phyloP scores from a whole-genome alignment of 2,888 invertebrate species.

The Sphaerolaimus hirsutus region DNA sequence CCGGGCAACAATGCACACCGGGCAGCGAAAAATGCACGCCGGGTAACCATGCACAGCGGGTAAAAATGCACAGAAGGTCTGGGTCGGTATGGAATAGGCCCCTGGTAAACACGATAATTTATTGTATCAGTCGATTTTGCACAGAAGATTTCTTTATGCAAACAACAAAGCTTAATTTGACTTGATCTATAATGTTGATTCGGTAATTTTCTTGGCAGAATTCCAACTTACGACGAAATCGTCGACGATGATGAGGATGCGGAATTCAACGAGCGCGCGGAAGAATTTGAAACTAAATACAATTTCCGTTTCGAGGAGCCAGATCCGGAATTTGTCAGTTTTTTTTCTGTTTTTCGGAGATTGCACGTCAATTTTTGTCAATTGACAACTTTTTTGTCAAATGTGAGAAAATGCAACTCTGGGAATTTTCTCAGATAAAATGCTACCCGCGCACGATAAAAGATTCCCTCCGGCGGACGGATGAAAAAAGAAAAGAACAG shows the following conservation, averaged over 20 bases:
- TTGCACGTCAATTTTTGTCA: neutral
- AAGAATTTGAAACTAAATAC: conserved; percentile 72
- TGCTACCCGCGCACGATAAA: conserved; percentile 69
- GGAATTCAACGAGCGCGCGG: conserved; percentile 47
- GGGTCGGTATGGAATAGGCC: no score
- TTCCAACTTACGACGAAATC: conserved; percentile 39
- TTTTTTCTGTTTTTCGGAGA: conserved; percentile 5
- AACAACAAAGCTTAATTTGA: neutral
- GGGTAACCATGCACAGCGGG: no score
- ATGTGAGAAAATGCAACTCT: neutral
- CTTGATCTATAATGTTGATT: neutral
- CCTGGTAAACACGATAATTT: no score
- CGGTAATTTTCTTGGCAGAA: no score
- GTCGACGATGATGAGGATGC: conserved; percentile 39
- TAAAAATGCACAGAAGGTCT: no score
- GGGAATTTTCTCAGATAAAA: conserved; percentile 40
- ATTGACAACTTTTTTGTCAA: neutral
- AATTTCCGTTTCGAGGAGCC: conserved; percentile 92
- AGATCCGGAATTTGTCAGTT: conserved; percentile 47
- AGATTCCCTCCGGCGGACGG: conserved; percentile 51
- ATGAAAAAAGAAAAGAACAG: conserved; percentile 51
- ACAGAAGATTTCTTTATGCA: no score
- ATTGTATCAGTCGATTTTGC: no score
- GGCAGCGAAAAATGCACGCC: no score
- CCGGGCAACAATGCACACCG: no score